Evolutionary conservation across 2,888 invertebrate species (phyloP), one percentile per base, ranked within the genome.

Genomic region (Atethmia centrago): DNA sequence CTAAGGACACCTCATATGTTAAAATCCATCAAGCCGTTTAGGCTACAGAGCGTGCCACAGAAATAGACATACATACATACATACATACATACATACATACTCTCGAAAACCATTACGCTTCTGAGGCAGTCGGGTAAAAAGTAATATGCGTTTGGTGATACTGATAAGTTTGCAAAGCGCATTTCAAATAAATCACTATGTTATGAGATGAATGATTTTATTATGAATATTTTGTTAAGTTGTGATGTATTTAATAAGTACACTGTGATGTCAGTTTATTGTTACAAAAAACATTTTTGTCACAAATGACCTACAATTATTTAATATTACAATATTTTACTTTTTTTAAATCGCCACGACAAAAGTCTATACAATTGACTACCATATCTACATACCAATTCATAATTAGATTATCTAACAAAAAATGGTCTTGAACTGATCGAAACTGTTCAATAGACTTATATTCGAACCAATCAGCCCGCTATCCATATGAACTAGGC

Each of bases 391-490:
- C 71, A 82, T 80, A 77, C 80, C 65, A 76, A 84, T 82, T 82
- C 79, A 85, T 85, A 86, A 86, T 86, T 87, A 83, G 81, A 87
- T 87, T 87, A 86, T 74, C 74, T 77, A 79, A 83, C 78, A 82
- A 86, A 86, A 86, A 87, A 85, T 80, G 68, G 77, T 77, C 72
- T 83, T 74, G 83, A 86, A 86, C 77, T 86, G 77, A 88, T 89
- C 85, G 81, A 90, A 91, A 89, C 91, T 80, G 88, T 90, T 89
- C 88, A 88, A 89, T 89, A 87, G 82, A 84, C 89, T 91, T 90
- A 93, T 87, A 92, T 85, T 85, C 88, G 84, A 89, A 90, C 90
- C 89, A 91, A 92, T 90, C 90, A 92, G 84, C 85, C 92, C 86
- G 80, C 86, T 92, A 93, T 89, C 88, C 87, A 90, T 90, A 88